Evolutionary conservation across 2,797 vertebrate genomes (phyloP), one percentile per base, ranked within the genome.

Genomic region (Podargus strigoides): DNA sequence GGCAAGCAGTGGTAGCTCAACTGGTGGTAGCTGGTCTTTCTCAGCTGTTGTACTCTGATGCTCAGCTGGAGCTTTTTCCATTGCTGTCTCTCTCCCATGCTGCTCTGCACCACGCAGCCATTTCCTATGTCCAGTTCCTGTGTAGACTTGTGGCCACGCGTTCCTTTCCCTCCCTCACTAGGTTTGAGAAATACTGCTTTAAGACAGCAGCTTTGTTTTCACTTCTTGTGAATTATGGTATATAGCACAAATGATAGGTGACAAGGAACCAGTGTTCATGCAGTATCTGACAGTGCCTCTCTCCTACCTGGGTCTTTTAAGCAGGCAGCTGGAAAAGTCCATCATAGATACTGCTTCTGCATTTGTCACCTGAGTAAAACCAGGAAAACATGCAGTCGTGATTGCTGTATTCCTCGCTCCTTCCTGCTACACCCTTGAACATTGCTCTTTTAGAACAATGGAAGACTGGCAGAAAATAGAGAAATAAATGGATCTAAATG

Each of bases 111-210:
- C 44, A 28, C 34, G 10, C 22, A 64, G 32, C 30, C 7, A 3
- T 37, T 8, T 53, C 27, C 27, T 22, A 1, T 7, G 6, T 44
- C 22, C 5, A 10, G 0, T 36, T 82, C 26, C 16, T 64, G 20
- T 22, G 11, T 2, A 27, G 32, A 4, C 34, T 75, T 0, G 0
- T 26, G 53, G 18, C 18, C 17, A 15, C 9, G 0, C 12, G 6
- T 44, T 78, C 12, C 7, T 78, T 83, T 49, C 32, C 20, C 2
- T 79, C 7, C 23, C 21, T 87, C 7, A 1, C 15, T 64, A 23
- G 10, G 10, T 72, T 56, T 82, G 46, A 69, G 55, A 60, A 79
- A 44, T 41, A 28, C 34, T 47, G 23, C 32, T 60, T 55, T 64
- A 76, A 75, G 39, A 23, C 10, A 64, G 19, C 7, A 37, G 16